phyloP scores from a whole-genome alignment of 1,140 invertebrate species.

The Neodiprion virginianus region DNA sequence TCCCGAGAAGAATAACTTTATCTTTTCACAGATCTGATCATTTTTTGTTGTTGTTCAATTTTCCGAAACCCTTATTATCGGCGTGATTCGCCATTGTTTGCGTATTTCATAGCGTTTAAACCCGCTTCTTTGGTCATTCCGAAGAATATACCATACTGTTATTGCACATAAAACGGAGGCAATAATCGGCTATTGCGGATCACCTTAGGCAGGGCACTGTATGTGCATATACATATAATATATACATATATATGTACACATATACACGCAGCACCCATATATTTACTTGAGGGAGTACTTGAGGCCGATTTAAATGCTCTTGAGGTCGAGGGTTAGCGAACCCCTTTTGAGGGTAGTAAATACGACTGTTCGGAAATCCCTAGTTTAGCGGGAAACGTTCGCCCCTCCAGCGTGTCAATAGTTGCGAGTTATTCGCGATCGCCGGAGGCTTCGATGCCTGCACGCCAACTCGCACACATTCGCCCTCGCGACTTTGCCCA shows the following conservation, averaged over 20 bases:
- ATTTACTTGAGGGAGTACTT: not conserved
- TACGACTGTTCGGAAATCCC: constrained; percentile 3
- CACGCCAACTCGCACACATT: not conserved
- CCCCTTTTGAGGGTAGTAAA: not conserved
- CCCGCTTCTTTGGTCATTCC: too few relatives aligned
- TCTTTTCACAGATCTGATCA: too few relatives aligned
- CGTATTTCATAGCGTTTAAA: too few relatives aligned
- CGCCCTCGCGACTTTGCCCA: not conserved
- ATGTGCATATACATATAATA: not conserved
- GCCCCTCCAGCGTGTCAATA: not conserved
- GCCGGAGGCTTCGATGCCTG: not conserved
- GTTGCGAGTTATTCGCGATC: not conserved
- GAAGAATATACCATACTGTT: too few relatives aligned
- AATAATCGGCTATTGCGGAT: not conserved
- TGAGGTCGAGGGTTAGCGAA: constrained; percentile 1
- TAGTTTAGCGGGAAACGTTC: not conserved
- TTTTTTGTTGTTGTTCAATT: too few relatives aligned
- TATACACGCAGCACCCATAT: too few relatives aligned
- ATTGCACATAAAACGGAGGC: not conserved
- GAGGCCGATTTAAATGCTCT: constrained; percentile 1
- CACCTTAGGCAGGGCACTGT: not conserved
- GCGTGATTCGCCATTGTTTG: too few relatives aligned
- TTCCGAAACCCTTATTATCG: too few relatives aligned
- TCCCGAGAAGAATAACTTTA: too few relatives aligned
- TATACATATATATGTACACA: not conserved